Evolutionary conservation across 2,113 vertebrate species (phyloP).

Genomic region (Ammodytes dubius): DNA sequence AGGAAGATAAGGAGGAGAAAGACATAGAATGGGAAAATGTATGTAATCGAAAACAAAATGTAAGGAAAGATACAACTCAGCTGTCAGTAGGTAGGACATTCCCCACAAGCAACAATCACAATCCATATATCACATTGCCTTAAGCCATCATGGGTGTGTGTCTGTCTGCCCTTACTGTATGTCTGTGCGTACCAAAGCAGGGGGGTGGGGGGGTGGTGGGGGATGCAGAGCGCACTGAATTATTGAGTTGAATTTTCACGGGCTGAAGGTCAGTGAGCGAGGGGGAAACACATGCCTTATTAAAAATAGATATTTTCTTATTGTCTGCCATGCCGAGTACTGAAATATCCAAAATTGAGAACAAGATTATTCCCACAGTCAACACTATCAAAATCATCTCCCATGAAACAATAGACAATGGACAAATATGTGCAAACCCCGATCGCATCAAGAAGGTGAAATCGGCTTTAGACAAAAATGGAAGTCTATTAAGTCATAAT

Average conservation of each 20-base stretch:
- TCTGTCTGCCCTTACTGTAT: conserved; percentile 17
- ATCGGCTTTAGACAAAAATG: conserved; percentile 11
- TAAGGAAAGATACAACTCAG: conserved; percentile 61
- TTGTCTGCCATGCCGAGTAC: conserved; percentile 74
- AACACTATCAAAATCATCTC: conserved; percentile 46
- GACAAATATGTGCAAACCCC: conserved; percentile 15
- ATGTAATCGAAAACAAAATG: conserved; percentile 61
- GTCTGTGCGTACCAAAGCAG: background rate
- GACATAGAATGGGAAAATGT: conserved; percentile 49
- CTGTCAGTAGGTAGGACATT: conserved; percentile 64
- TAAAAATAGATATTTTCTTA: conserved; percentile 87
- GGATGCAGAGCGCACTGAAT: conserved; percentile 80
- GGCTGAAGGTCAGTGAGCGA: conserved; percentile 84
- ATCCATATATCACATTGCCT: conserved; percentile 65
- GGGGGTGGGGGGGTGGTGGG: conserved; percentile 24
- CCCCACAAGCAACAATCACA: conserved; percentile 70
- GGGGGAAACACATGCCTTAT: conserved; percentile 73
- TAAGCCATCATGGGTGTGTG: conserved; percentile 24
- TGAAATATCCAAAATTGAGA: conserved; percentile 70
- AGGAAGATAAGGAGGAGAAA: conserved; percentile 49
- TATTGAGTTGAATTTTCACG: conserved; percentile 86
- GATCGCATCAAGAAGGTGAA: conserved; percentile 12
- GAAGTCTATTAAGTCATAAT: conserved; percentile 56
- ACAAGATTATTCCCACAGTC: conserved; percentile 65
- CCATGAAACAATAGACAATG: conserved; percentile 24